Percentiles rank a stretch among this genome's conserved stretches.
Evolutionary conservation across 2,888 invertebrate species (phyloP).

Genomic region (Thecocarcelia acutangulata): DNA sequence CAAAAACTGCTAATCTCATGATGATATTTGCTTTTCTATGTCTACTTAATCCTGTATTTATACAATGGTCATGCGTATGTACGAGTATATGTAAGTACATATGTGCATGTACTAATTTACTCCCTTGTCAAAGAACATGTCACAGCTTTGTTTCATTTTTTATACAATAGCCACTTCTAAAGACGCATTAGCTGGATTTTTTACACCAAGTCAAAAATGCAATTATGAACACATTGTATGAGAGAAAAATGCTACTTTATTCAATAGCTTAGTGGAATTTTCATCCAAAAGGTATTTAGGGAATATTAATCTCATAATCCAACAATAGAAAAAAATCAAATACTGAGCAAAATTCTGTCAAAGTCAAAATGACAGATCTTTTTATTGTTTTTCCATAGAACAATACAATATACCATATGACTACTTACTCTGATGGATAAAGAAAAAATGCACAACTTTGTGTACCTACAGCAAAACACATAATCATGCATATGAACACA

Average conservation of each 20-base stretch:
- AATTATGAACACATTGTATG: slow-evolving; percentile 58
- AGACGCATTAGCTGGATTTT: slow-evolving; percentile 6
- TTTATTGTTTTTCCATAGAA: slow-evolving; percentile 47
- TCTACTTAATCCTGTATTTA: no score
- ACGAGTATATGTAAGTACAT: no score
- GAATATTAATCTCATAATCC: slow-evolving; percentile 63
- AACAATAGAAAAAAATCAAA: slow-evolving; percentile 50
- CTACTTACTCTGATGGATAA: slow-evolving; percentile 38
- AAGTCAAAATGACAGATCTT: slow-evolving; percentile 57
- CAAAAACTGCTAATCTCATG: no score
- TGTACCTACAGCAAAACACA: neutral
- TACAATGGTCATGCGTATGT: no score
- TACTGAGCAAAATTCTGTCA: slow-evolving; percentile 51
- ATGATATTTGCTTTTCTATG: no score
- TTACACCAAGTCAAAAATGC: slow-evolving; percentile 53
- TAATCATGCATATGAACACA: neutral
- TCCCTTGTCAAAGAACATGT: slow-evolving; percentile 46
- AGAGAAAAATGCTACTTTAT: neutral
- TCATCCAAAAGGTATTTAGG: slow-evolving; percentile 24
- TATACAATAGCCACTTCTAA: neutral
- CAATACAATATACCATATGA: slow-evolving; percentile 32
- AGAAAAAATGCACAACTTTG: neutral
- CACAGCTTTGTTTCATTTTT: slow-evolving; percentile 23
- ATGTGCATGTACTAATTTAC: slow-evolving; percentile 51
- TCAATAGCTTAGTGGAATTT: slow-evolving; percentile 26